Percentiles rank a stretch among this genome's conserved stretches.
These are phyloP conservation scores for Halyomorpha halys DNA, from an alignment of 1,140 invertebrate species.

Conservation along the genomic window DNA sequence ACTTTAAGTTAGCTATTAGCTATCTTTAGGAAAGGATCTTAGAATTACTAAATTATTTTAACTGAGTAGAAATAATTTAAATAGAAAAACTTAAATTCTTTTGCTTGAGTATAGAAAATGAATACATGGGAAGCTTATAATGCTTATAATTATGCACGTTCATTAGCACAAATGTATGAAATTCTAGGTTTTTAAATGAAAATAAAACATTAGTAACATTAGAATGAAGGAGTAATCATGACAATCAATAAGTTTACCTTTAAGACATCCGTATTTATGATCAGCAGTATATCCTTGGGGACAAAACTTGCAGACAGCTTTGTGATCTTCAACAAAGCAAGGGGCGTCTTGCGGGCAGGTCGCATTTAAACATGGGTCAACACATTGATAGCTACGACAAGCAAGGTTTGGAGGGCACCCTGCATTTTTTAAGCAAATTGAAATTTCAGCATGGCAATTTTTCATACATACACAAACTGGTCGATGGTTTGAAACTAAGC, in stretches of 20 bases:
- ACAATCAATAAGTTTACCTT: slow-evolving; percentile 57
- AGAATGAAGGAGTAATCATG: slow-evolving; percentile 2
- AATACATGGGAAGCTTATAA: too few species aligned
- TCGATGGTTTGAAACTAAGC: slow-evolving; percentile 73
- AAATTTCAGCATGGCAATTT: slow-evolving; percentile 73
- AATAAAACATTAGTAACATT: not conserved
- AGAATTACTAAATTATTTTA: too few species aligned
- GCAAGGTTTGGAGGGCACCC: slow-evolving; percentile 74
- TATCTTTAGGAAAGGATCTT: too few species aligned
- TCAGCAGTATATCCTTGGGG: slow-evolving; percentile 78
- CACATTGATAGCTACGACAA: slow-evolving; percentile 78
- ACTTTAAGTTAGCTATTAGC: too few species aligned
- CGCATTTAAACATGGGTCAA: slow-evolving; percentile 74
- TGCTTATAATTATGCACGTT: too few species aligned
- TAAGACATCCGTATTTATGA: slow-evolving; percentile 81
- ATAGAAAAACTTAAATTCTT: too few species aligned
- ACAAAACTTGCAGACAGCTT: slow-evolving; percentile 88
- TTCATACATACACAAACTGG: slow-evolving; percentile 74
- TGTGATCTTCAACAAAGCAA: slow-evolving; percentile 85
- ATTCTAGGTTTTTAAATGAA: not conserved
- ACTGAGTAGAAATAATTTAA: too few species aligned
- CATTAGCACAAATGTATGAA: too few species aligned
- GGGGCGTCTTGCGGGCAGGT: slow-evolving; percentile 68
- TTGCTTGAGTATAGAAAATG: too few species aligned
- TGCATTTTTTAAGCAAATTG: slow-evolving; percentile 76